Base-by-base conservation (phyloP, 2,797 vertebrate genomes). In the Centroberyx gerrardi region DNA sequence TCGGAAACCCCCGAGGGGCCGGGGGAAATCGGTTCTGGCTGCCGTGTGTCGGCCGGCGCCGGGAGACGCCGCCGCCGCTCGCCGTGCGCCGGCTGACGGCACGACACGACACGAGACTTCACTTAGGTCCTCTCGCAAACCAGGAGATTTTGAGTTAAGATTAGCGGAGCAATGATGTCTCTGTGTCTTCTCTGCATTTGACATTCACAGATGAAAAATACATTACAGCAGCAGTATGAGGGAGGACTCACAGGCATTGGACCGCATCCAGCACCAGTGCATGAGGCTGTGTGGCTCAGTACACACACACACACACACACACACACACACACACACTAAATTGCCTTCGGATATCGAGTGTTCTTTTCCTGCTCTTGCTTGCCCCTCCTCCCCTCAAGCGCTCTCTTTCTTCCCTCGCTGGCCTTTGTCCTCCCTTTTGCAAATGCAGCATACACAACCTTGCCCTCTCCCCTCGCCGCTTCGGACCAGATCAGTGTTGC, bases 401-500 rank as follows among this genome's bases (percentile, higher is more conserved):
- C 74, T 54, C 29, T 64, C 36, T 54, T 55, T 63, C 17, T n/a
- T 72, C 65, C 14, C 33, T 68, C 66, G 67, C 22, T 80, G 73
- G 76, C 69, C 72, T 85, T 87, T 91, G 81, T 80, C 64, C 61
- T 81, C 68, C 48, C n/a, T 78, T 78, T 64, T 60, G 80, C 59
- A 77, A 81, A 85, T 62, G 46, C 46, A 59, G 27, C 66, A 68
- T 81, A 31, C 53, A 66, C 62, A 85, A 68, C 62, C 63, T 33
- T 40, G 8, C 76, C 59, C 67, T 84, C 59, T 76, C 66, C 49
- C 65, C 49, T 71, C 49, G 61, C 74, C 56, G 81, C 78, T 76
- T 89, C 86, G 68, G 74, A 78, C 75, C 72, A 84, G 70, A 90
- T 92, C 87, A 87, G 83, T 86, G 83, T 87, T 86, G 81, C 61